Percentiles rank a stretch among this genome's conserved stretches.
Conservation (phyloP, 2,113 vertebrate genomes). For the Poecilia latipinna region DNA sequence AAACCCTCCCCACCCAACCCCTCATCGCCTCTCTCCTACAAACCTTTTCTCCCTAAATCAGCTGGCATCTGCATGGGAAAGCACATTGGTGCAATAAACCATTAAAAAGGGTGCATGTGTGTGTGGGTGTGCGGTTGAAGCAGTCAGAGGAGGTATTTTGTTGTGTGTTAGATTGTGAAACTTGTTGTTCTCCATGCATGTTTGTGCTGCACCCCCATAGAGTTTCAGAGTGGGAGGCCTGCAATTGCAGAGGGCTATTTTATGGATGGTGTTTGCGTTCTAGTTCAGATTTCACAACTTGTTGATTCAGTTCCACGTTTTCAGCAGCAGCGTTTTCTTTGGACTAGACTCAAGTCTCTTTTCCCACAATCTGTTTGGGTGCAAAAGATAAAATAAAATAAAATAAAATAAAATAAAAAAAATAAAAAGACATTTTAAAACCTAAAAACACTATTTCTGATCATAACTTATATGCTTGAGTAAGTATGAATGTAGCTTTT, state of each 20-base stretch:
- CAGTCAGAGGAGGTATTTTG: neutral
- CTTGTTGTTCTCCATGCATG: neutral
- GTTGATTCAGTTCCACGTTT: slow-evolving; percentile 13
- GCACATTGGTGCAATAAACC: slow-evolving; percentile 46
- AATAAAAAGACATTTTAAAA: too few relatives aligned
- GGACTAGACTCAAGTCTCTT: neutral
- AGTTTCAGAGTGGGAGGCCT: slow-evolving; percentile 62
- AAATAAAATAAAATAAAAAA: too few relatives aligned
- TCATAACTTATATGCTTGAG: neutral
- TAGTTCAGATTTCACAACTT: slow-evolving; percentile 51
- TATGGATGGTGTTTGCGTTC: slow-evolving; percentile 31
- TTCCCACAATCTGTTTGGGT: neutral
- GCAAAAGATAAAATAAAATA: too few relatives aligned
- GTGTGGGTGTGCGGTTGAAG: slow-evolving; percentile 7
- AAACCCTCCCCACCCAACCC: slow-evolving; percentile 24
- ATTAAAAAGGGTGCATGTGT: slow-evolving; percentile 36
- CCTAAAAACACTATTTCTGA: neutral
- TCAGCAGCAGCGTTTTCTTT: slow-evolving; percentile 18
- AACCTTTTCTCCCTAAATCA: slow-evolving; percentile 32
- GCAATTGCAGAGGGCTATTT: slow-evolving; percentile 38
- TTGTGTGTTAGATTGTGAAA: slow-evolving; percentile 32
- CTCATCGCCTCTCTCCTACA: slow-evolving; percentile 14
- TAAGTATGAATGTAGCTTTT: neutral
- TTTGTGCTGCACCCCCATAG: slow-evolving; percentile 11
- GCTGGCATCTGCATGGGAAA: slow-evolving; percentile 33